These are phyloP conservation scores for Myotis pilosus DNA, from an alignment of 2,797 vertebrate genomes.

Conservation along the genomic window DNA sequence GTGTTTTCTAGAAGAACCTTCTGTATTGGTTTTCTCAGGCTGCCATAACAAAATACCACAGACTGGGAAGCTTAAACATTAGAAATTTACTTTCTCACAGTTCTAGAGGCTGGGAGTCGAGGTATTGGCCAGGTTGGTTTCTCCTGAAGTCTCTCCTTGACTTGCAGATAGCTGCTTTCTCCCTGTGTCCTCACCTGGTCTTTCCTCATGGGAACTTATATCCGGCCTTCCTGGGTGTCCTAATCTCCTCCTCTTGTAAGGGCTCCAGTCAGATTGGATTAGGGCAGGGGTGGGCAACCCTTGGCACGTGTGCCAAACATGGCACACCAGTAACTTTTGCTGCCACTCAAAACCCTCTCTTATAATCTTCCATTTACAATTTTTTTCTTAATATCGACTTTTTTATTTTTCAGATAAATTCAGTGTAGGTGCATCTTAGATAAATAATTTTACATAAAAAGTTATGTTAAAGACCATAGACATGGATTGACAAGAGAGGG, in stretches of 20 bases:
- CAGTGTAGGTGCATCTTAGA: too few species aligned
- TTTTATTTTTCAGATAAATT: too few species aligned
- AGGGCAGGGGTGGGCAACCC: too few species aligned
- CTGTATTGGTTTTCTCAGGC: not conserved
- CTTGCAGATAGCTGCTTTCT: not conserved
- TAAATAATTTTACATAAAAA: too few species aligned
- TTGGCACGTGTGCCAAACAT: too few species aligned
- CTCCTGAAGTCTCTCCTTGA: not conserved
- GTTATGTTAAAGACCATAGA: too few species aligned
- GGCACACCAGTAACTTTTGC: too few species aligned
- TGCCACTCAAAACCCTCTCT: too few species aligned
- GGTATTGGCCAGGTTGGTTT: not conserved
- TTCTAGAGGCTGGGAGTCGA: not conserved
- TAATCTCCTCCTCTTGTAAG: not conserved
- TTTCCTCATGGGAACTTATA: not conserved
- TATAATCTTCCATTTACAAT: too few species aligned
- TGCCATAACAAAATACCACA: not conserved
- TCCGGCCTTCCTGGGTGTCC: not conserved
- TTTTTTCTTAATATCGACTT: too few species aligned
- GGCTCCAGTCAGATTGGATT: not conserved
- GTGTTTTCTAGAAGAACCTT: not conserved
- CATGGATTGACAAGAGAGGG: too few species aligned
- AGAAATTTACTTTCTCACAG: not conserved
- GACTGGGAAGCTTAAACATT: not conserved
- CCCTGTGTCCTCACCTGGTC: not conserved